Percentiles rank a stretch among this genome's conserved stretches.
phyloP scores from a whole-genome alignment of 2,888 invertebrate genomes.

The Callosobruchus maculatus region DNA sequence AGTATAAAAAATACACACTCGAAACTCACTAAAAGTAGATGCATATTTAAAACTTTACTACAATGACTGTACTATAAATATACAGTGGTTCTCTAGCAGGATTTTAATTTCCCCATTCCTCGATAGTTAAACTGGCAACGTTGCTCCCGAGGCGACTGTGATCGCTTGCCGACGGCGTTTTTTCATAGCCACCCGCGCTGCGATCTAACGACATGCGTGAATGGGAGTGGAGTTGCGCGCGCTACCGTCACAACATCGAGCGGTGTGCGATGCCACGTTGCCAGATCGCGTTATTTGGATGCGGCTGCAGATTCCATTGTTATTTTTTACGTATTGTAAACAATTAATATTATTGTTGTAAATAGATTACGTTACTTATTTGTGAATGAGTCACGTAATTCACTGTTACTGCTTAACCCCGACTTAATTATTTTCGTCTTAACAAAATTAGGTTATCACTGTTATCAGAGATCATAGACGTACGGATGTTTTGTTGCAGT shows the following conservation, averaged over 20 bases:
- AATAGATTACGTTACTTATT: neutral
- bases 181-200: neutral
- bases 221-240: neutral
- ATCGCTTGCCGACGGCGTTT: neutral
- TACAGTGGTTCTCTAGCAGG: neutral
- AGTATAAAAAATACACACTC: too few relatives aligned
- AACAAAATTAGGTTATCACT: too few relatives aligned
- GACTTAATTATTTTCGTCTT: neutral
- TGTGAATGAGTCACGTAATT: neutral
- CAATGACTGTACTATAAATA: neutral
- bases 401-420: neutral
- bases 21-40: neutral
- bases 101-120: neutral
- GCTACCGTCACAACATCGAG: neutral
- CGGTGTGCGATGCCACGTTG: neutral
- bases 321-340: neutral
- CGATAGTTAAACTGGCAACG: neutral
- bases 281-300: neutral
- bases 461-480: neutral
- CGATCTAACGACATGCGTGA: neutral
- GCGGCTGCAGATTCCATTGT: neutral
- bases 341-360: neutral
- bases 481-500: neutral
- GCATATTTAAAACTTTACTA: neutral
- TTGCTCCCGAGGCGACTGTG: neutral